A percentile compares a stretch with the other conserved stretches of the same genome.
Evolutionary conservation across 2,113 vertebrate species (phyloP).

Genomic region (Balaenoptera acutorostrata): DNA sequence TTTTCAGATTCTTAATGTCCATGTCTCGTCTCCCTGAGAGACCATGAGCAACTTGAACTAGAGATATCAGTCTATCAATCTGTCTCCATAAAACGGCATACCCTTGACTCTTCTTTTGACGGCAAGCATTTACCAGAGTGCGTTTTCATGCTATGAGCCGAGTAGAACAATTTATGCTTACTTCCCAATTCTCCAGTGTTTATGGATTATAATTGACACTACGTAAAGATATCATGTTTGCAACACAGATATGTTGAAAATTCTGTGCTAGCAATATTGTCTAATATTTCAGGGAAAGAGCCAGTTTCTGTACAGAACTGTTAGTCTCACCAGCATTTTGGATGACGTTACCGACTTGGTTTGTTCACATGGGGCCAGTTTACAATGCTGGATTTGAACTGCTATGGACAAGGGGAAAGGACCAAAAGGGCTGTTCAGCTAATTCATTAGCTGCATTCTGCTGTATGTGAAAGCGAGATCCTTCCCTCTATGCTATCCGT

Average conservation of each 20-base stretch:
- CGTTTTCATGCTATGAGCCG: neutral
- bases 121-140: neutral
- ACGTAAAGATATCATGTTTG: neutral
- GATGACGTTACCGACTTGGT: neutral
- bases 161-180: neutral
- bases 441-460: neutral
- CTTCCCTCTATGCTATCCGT: neutral
- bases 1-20: neutral
- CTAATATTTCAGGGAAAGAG: slow-evolving; percentile 7
- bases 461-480: neutral
- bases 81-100: neutral
- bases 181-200: slow-evolving; percentile 22
- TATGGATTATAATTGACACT: neutral
- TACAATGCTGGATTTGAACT: neutral
- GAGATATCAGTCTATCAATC: neutral
- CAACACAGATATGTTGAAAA: neutral
- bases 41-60: neutral
- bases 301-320: neutral
- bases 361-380: neutral
- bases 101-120: neutral
- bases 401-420: neutral
- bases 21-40: neutral
- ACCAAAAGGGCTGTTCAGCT: neutral
- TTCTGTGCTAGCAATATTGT: neutral
- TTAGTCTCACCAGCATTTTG: neutral